Evolutionary conservation across 2,113 vertebrate genomes (phyloP), one percentile per base, ranked within the genome.

Genomic region (Proterorhinus semilunaris): DNA sequence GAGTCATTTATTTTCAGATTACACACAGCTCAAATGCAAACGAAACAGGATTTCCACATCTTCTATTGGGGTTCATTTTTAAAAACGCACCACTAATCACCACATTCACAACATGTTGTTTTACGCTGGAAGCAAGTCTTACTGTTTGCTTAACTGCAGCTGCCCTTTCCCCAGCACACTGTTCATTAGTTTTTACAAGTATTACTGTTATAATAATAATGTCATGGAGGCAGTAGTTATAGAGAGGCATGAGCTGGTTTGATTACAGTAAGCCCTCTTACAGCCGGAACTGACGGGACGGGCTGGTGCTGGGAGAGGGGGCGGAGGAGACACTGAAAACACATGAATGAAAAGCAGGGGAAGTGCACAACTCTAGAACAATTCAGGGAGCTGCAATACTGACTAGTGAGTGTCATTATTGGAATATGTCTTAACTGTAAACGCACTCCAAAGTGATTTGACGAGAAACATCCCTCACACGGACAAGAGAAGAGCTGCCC

Each of bases 141-240:
- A 65, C 10, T 58, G 47, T 68, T 53, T 48, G 51, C 63, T 81
- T 77, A 83, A 88, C 80, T 83, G 76, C 15, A 61, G 75, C 75
- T 76, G 82, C 79, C 57, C 66, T 52, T 78, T 62, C 80, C 61
- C 13, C 1, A 10, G 15, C 44, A 16, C 76, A 83, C 11, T 78
- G 77, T 75, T 57, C 80, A 75, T 78, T 66, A 65, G 68, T 68
- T 73, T 2, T 6, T 92, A 92, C 90, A 91, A 86, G 70, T 69
- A 69, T 79, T 87, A 74, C 71, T 85, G 75, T 80, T 74, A n/a
- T n/a, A n/a, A n/a, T n/a, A 43, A 81, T 71, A 68, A 44, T 72
- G 62, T 83, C 66, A 52, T 71, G 47, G 64, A 77, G 74, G 67
- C 68, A 12, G 53, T 42, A 16, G 69, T 85, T 86, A 82, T 61